Conservation (phyloP, 1,140 invertebrate species). For the Diprion similis region DNA sequence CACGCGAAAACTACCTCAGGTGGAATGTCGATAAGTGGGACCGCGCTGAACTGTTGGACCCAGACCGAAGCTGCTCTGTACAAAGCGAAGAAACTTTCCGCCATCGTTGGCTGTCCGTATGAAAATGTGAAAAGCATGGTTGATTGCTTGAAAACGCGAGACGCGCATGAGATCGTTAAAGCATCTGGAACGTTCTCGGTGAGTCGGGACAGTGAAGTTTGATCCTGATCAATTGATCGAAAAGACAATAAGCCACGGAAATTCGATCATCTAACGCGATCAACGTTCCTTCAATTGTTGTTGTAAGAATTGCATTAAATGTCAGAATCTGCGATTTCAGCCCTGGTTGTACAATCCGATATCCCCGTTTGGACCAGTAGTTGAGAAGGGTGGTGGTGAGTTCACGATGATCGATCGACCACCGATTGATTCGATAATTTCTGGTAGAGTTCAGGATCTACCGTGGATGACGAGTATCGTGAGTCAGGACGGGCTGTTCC, state of each 20-base stretch:
- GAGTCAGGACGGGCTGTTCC: conserved; percentile 69
- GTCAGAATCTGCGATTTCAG: conserved; percentile 30
- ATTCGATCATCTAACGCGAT: not conserved
- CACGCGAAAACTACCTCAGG: conserved; percentile 60
- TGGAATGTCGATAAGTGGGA: conserved; percentile 66
- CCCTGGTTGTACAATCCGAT: conserved; percentile 52
- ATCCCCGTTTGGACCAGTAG: not conserved
- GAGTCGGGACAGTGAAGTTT: conserved; percentile 13
- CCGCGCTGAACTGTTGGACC: conserved; percentile 64
- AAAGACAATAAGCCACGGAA: not conserved
- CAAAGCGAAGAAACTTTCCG: conserved; percentile 64
- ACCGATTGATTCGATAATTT: conserved; percentile 62
- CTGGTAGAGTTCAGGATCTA: conserved; percentile 61
- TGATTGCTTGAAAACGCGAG: conserved; percentile 63
- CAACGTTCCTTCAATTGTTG: not conserved
- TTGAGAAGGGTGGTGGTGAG: conserved; percentile 26
- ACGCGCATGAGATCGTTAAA: conserved; percentile 54
- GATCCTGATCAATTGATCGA: not conserved
- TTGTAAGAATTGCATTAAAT: not conserved
- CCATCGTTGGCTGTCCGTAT: conserved; percentile 63
- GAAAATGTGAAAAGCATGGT: conserved; percentile 55
- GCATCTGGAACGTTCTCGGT: conserved; percentile 48
- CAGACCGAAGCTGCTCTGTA: conserved; percentile 60
- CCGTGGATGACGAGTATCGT: conserved; percentile 68
- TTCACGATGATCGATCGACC: conserved; percentile 65